Base-by-base conservation (phyloP, 2,113 vertebrate species). In the Chionomys nivalis region DNA sequence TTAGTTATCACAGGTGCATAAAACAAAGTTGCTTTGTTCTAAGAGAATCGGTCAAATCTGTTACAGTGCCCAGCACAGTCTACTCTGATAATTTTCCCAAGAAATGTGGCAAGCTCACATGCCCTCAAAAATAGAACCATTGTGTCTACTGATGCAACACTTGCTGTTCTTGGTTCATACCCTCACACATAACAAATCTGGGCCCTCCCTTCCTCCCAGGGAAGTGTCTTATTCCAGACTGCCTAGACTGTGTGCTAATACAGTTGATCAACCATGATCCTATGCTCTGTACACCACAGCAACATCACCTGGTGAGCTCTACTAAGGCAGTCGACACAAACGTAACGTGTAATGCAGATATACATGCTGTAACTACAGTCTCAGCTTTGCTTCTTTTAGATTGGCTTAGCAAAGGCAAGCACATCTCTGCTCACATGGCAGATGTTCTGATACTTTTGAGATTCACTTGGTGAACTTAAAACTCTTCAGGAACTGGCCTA, bases 111-210 rank as follows among this genome's bases (percentile, higher is more conserved):
- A 8, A 39, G 8, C 8, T 89, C 49, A 2, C 2, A 21, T 12
- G 13, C 14, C 0, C 14, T 5, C 55, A 88, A 44, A 0, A 21
- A 81, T 10, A 24, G 83, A 61, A 47, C 14, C 47, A 39, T 2
- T 0, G 1, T 52, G 8, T 42, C 31, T 39, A 61, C 0, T 28
- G 36, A 16, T 33, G 12, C 17, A 47, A 63, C 0, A 14, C 16
- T 9, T 72, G 12, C 23, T 13, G 58, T 89, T 78, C 12, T 9
- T 23, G 7, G 2, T 42, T 42, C 16, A 63, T 2, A 33, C 0
- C 31, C 52, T n/a, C 36, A 16, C 26, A 17, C 39, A 42, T 1
- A 16, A 0, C 3, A 10, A 2, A 8, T 3, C 21, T 1, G 49
- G 19, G 39, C 1, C 23, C 12, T 78, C 78, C n/a, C n/a, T n/a